Base-by-base conservation (phyloP, 2,888 invertebrate genomes). In the Habroteleia sp. region DNA sequence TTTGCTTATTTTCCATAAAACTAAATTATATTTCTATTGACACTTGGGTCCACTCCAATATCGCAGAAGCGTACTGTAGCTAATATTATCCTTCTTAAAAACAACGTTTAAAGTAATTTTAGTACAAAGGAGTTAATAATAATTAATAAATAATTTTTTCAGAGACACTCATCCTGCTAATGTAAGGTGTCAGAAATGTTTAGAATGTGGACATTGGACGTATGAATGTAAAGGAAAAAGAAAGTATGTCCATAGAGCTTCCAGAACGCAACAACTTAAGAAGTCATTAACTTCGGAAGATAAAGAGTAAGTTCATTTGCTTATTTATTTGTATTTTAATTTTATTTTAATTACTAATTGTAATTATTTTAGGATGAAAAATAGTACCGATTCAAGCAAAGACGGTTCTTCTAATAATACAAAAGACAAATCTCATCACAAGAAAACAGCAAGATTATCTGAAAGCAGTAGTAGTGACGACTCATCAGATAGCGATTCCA, bases 161-260 rank as follows among this genome's bases (percentile, higher is more conserved):
- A 87, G 88, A 27, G 83, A 86, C 79, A 82, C 87, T n/a, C 93
- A 93, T 87, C 94, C 95, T 0, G 93, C 94, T 87, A 94, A 94
- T 6, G 92, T 95, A 71, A 92, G 95, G 14, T 98, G 97, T 86
- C 97, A 97, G 87, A 97, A 97, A 89, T 98, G 97, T 85, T 89
- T 97, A 42, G 95, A 97, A 89, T 93, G 93, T 84, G 97, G 97
- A 0, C 97, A 98, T 87, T 98, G 97, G 96, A 97, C 96, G 71
- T 98, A 96, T 83, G 95, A 97, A 88, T 98, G 97, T 86, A 96
- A 93, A 79, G 95, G 95, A 7, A 97, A 97, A 89, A 91, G 97
- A 73, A 97, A 97, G 89, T 94, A 94, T 88, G 90, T 96, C 2
- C 93, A 96, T 80, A 92, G 97, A 63, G 92, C 93, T 2, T 96